These are phyloP conservation scores for Meloe dianella DNA, from an alignment of 2,888 invertebrate species.

Conservation along the genomic window DNA sequence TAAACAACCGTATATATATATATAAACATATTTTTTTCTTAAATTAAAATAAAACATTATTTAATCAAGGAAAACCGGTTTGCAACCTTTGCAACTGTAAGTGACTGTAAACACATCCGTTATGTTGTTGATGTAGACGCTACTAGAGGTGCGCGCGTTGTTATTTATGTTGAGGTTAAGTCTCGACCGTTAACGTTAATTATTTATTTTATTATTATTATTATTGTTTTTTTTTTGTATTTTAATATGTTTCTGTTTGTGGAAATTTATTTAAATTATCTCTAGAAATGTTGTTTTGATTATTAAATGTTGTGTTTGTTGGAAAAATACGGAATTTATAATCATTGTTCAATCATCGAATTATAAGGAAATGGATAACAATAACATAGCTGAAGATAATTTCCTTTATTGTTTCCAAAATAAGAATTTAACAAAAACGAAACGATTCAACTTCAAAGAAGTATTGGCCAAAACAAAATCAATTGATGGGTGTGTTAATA, in stretches of 20 bases:
- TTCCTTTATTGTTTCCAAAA: constrained; percentile 39
- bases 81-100: not conserved
- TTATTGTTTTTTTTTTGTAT: not conserved
- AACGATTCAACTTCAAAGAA: constrained; percentile 44
- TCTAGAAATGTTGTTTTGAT: not conserved
- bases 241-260: not conserved
- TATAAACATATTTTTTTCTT: not conserved
- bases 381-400: constrained; percentile 18
- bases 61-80: not conserved
- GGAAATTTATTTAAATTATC: not conserved
- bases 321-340: not conserved
- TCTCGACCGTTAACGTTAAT: constrained; percentile 16
- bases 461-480: constrained; percentile 16
- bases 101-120: constrained; percentile 8
- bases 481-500: not conserved
- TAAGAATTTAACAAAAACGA: constrained; percentile 30
- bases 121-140: not conserved
- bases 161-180: constrained; percentile 22
- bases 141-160: not conserved
- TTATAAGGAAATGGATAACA: constrained; percentile 27
- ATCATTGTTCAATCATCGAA: too few relatives aligned
- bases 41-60: not conserved
- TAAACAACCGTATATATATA: too few relatives aligned
- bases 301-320: not conserved
- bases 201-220: not conserved